phyloP scores from a whole-genome alignment of 2,113 vertebrate species.

The Stegostoma tigrinum region DNA sequence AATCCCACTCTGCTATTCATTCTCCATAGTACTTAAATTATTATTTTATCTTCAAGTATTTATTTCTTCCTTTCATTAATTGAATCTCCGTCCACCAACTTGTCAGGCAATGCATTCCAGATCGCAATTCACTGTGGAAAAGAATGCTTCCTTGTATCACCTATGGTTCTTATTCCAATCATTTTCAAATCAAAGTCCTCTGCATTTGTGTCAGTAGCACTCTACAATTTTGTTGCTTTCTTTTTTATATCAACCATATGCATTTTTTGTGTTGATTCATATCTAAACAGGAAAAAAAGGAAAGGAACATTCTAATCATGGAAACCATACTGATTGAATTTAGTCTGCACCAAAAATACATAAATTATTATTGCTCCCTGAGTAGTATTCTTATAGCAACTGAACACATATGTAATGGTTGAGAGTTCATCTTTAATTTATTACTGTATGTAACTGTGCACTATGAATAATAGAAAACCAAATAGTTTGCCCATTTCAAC shows the following conservation, averaged over 20 bases:
- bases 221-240: neutral
- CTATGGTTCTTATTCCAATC: neutral
- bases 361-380: neutral
- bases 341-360: neutral
- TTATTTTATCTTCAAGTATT: neutral
- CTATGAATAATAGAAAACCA: neutral
- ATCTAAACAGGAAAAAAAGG: neutral
- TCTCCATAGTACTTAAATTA: neutral
- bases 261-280: neutral
- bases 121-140: neutral
- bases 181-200: neutral
- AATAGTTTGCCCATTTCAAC: neutral
- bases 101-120: neutral
- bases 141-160: neutral
- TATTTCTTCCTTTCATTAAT: neutral
- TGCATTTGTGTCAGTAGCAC: neutral
- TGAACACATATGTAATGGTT: neutral
- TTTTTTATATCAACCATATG: neutral
- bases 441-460: neutral
- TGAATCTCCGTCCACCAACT: neutral
- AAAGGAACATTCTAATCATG: neutral
- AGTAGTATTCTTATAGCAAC: neutral
- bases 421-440: neutral
- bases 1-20: neutral
- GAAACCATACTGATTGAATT: neutral